These are phyloP conservation scores for Stenopsyche tienmushanensis DNA, from an alignment of 1,140 invertebrate species.

Conservation along the genomic window DNA sequence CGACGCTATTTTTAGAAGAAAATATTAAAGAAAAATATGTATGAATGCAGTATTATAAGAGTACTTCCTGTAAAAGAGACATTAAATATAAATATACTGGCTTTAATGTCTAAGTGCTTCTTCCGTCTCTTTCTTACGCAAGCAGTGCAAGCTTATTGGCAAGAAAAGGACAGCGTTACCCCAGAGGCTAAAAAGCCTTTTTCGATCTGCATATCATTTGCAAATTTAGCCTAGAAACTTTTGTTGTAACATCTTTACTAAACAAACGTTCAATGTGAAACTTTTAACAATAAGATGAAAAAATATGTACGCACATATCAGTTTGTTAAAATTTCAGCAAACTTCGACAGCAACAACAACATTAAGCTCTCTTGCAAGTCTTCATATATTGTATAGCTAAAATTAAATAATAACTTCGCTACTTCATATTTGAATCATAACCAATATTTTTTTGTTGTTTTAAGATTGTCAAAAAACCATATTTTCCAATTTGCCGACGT, in stretches of 20 bases:
- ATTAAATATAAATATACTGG: too few relatives aligned
- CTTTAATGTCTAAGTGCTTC: too few relatives aligned
- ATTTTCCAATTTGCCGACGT: too few relatives aligned
- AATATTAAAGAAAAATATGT: conserved; percentile 14
- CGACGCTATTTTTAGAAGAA: too few relatives aligned
- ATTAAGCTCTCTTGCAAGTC: too few relatives aligned
- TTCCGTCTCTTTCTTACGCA: not conserved
- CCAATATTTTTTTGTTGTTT: too few relatives aligned
- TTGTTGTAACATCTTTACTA: not conserved
- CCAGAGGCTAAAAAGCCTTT: conserved; percentile 1
- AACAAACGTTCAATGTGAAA: not conserved
- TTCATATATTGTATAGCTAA: too few relatives aligned
- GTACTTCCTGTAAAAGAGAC: too few relatives aligned
- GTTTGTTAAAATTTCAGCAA: not conserved
- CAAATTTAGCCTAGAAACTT: conserved; percentile 7
- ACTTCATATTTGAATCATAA: too few relatives aligned
- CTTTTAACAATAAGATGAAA: not conserved
- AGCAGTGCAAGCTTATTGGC: not conserved
- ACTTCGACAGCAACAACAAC: not conserved
- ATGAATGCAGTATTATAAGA: not conserved
- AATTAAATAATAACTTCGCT: too few relatives aligned
- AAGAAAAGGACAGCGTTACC: not conserved
- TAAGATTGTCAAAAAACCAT: too few relatives aligned
- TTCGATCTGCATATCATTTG: conserved; percentile 14
- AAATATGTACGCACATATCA: not conserved